Evolutionary conservation across 2,113 vertebrate species (phyloP).

Genomic region (Lepus europaeus): DNA sequence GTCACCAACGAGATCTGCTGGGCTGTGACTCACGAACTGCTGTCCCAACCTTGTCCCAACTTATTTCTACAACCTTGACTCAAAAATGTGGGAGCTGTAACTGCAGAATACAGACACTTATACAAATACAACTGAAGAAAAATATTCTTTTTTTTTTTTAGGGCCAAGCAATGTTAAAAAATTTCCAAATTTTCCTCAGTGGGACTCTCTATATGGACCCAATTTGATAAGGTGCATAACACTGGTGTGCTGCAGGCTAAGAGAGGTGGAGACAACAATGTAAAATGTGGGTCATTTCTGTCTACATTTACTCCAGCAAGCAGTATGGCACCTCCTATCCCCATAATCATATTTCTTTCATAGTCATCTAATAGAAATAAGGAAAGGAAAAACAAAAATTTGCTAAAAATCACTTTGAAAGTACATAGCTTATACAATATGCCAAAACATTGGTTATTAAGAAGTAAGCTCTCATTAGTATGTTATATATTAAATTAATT

Average conservation of each 20-base stretch:
- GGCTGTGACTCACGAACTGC: not conserved
- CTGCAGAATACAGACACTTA: not conserved
- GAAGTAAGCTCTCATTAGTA: not conserved
- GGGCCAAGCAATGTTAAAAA: not conserved
- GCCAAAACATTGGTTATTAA: not conserved
- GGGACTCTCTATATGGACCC: not conserved
- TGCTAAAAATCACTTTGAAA: conserved; percentile 19
- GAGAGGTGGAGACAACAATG: not conserved
- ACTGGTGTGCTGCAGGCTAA: not conserved
- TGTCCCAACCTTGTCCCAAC: not conserved
- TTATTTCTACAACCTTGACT: not conserved
- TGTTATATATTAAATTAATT: not conserved
- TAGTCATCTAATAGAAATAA: not conserved
- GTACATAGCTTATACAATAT: not conserved
- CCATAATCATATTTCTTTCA: not conserved
- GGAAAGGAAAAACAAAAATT: not conserved
- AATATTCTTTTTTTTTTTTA: not conserved
- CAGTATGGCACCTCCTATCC: not conserved
- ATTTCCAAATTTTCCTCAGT: not conserved
- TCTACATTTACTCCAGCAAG: not conserved
- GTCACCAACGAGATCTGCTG: not conserved
- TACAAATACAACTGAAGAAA: not conserved
- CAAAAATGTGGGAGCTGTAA: not conserved
- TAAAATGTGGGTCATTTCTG: not conserved
- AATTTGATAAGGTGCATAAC: not conserved